phyloP scores from a whole-genome alignment of 2,113 vertebrate genomes.

The Poeciliopsis turrubarensis region DNA sequence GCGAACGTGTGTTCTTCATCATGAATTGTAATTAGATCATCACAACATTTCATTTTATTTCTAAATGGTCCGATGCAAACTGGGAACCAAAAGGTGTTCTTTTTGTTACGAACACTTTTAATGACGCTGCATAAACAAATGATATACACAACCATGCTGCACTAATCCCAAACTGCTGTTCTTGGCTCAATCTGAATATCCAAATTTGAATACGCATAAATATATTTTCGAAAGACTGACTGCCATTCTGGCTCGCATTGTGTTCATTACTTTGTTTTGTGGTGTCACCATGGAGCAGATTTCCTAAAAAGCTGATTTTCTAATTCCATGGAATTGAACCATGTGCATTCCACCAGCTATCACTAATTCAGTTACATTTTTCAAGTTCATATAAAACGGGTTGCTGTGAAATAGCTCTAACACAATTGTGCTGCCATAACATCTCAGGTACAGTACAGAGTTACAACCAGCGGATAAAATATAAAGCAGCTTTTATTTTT shows the following conservation, averaged over 20 bases:
- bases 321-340: too few species aligned
- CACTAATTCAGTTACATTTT: too few species aligned
- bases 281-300: conserved; percentile 31
- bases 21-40: conserved; percentile 19
- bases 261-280: conserved; percentile 5
- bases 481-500: too few species aligned
- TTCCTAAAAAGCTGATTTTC: conserved; percentile 2
- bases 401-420: too few species aligned
- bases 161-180: conserved; percentile 42
- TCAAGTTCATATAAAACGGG: too few species aligned
- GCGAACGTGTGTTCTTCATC: neutral
- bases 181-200: conserved; percentile 9
- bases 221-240: neutral
- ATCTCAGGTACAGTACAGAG: too few species aligned
- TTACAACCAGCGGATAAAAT: too few species aligned
- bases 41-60: conserved; percentile 21
- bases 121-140: conserved; percentile 19
- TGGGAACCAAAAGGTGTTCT: conserved; percentile 61
- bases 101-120: conserved; percentile 36
- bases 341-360: too few species aligned
- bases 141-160: conserved; percentile 13
- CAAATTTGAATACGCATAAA: neutral
- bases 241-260: conserved; percentile 2
- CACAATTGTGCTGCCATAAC: too few species aligned
- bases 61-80: conserved; percentile 41